Percentiles rank a stretch among this genome's conserved stretches.
These are phyloP conservation scores for Leptinotarsa peninsularis DNA, from an alignment of 2,888 invertebrate genomes.

Conservation along the genomic window DNA sequence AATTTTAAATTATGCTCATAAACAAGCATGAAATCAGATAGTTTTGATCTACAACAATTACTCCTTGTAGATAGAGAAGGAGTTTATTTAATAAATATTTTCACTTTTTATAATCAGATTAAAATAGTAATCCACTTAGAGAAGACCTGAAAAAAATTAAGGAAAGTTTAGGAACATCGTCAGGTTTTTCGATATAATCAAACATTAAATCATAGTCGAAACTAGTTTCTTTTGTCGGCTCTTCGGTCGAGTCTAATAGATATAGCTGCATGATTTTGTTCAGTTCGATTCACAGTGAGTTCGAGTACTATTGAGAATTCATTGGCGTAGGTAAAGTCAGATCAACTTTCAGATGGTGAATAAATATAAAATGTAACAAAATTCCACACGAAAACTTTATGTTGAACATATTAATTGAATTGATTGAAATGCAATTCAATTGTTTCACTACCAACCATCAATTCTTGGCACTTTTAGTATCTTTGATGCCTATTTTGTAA, in stretches of 20 bases:
- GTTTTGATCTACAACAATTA: constrained; percentile 41
- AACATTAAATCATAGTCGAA: constrained; percentile 48
- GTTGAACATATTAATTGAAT: no score
- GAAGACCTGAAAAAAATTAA: constrained; percentile 22
- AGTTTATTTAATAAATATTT: constrained; percentile 45
- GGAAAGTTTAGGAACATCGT: background rate
- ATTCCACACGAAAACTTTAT: no score
- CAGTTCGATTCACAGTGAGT: constrained; percentile 59
- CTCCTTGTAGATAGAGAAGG: constrained; percentile 34
- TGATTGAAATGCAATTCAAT: no score
- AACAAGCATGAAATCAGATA: constrained; percentile 29
- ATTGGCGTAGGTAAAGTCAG: background rate
- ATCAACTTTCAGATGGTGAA: no score
- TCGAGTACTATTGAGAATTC: constrained; percentile 7
- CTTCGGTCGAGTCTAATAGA: constrained; percentile 60
- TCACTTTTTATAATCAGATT: constrained; percentile 45
- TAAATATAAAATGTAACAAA: no score
- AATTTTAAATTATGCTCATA: background rate
- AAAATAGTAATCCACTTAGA: constrained; percentile 48
- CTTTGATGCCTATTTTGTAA: no score
- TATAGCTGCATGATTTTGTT: constrained; percentile 60
- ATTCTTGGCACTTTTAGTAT: no score
- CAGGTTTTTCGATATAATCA: constrained; percentile 38
- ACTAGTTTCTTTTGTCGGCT: constrained; percentile 59
- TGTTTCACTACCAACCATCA: no score